Evolutionary conservation across 2,113 vertebrate species (phyloP).

Genomic region (Erythrolamprus reginae): DNA sequence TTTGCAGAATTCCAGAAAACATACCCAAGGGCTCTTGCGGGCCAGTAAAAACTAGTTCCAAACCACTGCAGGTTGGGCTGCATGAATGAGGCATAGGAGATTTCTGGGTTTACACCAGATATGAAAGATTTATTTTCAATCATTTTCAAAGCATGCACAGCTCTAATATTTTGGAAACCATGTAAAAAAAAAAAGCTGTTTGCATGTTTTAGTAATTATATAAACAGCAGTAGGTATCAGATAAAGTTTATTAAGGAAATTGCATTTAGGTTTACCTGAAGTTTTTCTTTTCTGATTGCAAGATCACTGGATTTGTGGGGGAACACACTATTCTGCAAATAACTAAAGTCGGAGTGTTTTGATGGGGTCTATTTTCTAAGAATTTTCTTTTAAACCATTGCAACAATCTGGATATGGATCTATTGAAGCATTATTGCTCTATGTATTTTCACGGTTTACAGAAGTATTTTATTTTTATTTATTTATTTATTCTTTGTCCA

Average conservation of each 20-base stretch:
- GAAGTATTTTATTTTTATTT: no score
- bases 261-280: background rate
- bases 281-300: background rate
- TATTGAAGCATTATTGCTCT: background rate
- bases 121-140: background rate
- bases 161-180: background rate
- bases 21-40: background rate
- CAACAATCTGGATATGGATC: background rate
- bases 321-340: background rate
- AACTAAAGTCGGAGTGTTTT: background rate
- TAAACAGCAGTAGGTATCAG: background rate
- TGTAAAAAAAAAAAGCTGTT: background rate
- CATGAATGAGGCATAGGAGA: background rate
- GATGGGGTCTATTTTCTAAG: background rate
- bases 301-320: background rate
- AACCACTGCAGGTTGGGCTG: background rate
- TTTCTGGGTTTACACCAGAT: background rate
- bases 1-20: background rate
- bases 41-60: background rate
- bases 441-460: background rate
- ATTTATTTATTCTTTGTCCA: no score
- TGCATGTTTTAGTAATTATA: background rate
- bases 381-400: background rate
- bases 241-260: background rate
- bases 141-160: background rate